Conservation (phyloP, 2,888 invertebrate genomes). For the Cyrtodaria siliqua region DNA sequence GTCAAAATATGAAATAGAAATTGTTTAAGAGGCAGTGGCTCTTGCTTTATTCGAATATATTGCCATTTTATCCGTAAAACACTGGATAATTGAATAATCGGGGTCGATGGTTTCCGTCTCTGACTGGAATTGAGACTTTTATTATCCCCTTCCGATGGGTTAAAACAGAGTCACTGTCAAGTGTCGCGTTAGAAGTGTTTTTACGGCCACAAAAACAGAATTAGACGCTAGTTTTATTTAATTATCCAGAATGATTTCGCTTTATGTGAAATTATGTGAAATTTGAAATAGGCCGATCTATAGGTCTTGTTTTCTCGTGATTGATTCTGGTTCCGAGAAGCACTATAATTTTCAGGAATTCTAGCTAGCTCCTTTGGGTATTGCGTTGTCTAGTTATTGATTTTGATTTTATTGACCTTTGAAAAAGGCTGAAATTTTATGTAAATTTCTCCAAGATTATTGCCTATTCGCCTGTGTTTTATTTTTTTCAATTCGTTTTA, state of each 20-base stretch:
- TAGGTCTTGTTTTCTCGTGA: conserved; percentile 27
- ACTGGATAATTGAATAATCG: conserved; percentile 25
- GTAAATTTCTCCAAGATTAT: conserved; percentile 10
- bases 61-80: conserved; percentile 17
- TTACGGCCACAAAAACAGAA: conserved; percentile 53
- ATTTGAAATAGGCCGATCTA: conserved; percentile 45
- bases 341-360: conserved; percentile 6
- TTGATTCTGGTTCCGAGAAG: conserved; percentile 13
- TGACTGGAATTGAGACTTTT: conserved; percentile 24
- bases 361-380: not conserved
- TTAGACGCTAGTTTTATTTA: conserved; percentile 47
- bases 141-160: conserved; percentile 46
- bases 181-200: conserved; percentile 39
- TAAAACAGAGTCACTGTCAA: conserved; percentile 50
- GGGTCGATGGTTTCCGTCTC: conserved; percentile 37
- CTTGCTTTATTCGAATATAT: conserved; percentile 31
- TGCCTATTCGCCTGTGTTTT: conserved; percentile 18
- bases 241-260: conserved; percentile 40
- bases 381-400: conserved; percentile 4
- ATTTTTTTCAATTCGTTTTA: conserved; percentile 18
- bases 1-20: conserved; percentile 41
- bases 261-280: conserved; percentile 45
- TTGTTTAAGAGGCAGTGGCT: conserved; percentile 45
- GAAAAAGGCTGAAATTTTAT: conserved; percentile 16
- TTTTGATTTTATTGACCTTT: conserved; percentile 15